Evolutionary conservation across 1,140 invertebrate species (phyloP), one percentile per base, ranked within the genome.

Genomic region (Drosophila sturtevanti): DNA sequence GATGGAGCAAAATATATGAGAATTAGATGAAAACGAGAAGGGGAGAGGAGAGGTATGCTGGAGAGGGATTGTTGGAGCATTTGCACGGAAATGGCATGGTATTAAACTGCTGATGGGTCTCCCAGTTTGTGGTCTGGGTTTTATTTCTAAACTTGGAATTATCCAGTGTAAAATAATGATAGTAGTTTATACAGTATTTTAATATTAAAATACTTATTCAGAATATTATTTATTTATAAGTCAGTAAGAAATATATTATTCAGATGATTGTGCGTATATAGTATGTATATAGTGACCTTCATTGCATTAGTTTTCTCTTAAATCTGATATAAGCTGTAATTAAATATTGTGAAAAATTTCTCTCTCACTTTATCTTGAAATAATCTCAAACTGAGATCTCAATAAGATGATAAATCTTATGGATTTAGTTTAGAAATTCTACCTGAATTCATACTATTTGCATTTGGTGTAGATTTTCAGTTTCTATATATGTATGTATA

Each of bases 381-480:
- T 21, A 21, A 48, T 48, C 41, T 21, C 16, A 3, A 5, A 1
- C 16, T 21, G 16, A 48, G 12, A 48, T 48, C 41, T 48, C 41
- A 48, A 48, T 48, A 48, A 21, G 41, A 48, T 48, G 41, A 48
- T 48, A 21, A 48, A 48, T 18, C 41, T 21, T 3, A 48, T 48
- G 41, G 41, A 18, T 10, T 48, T 3, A 4, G 16, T 48, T 21
- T 1, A 3, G 4, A 48, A 48, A 31, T 31, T 48, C 16, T 48
- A 48, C 41, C 41, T 48, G 41, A 48, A 48, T 48, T 48, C 41
- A 10, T 48, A 18, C 18, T 48, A 48, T 48, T 48, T 48, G 41
- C 41, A 21, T 48, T 48, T 16, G 16, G 16, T 21, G 41, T 48
- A 16, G 41, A 48, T 48, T 48, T 48, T 10, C 16, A 48, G 41